phyloP scores from a whole-genome alignment of 2,888 invertebrate species.

The Tetranychus truncatus region DNA sequence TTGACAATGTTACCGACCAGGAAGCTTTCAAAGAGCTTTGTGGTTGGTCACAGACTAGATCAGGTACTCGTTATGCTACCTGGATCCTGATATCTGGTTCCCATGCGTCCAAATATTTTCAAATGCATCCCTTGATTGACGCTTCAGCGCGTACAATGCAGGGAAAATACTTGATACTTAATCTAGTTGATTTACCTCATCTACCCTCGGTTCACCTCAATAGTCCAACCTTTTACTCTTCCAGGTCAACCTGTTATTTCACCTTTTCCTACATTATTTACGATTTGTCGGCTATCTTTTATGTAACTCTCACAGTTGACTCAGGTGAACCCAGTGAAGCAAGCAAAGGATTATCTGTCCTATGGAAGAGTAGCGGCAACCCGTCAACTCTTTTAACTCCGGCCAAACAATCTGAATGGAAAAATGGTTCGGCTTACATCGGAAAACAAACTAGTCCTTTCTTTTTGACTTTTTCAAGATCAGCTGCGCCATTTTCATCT shows the following conservation, averaged over 20 bases:
- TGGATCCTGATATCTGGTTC: neutral
- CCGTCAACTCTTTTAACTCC: neutral
- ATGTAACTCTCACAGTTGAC: conserved; percentile 1
- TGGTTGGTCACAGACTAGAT: conserved; percentile 8
- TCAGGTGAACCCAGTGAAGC: neutral
- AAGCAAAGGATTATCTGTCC: neutral
- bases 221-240: neutral
- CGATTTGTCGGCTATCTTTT: neutral
- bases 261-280: conserved; percentile 11
- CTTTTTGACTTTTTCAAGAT: neutral
- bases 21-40: conserved; percentile 8
- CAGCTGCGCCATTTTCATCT: conserved; percentile 6
- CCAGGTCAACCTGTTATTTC: conserved; percentile 2
- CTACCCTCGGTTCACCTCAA: conserved; percentile 2
- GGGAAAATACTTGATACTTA: conserved; percentile 3
- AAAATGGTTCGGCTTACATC: conserved; percentile 6
- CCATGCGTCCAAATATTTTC: conserved; percentile 8
- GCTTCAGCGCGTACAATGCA: neutral
- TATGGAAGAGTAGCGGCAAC: neutral
- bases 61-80: conserved; percentile 3
- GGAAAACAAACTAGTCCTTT: conserved; percentile 4
- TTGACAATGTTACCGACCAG: neutral
- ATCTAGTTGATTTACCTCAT: neutral
- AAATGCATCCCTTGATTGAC: neutral
- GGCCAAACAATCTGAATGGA: neutral